Base-by-base conservation (phyloP, 2,113 vertebrate genomes). In the Xyliphius kryptos region DNA sequence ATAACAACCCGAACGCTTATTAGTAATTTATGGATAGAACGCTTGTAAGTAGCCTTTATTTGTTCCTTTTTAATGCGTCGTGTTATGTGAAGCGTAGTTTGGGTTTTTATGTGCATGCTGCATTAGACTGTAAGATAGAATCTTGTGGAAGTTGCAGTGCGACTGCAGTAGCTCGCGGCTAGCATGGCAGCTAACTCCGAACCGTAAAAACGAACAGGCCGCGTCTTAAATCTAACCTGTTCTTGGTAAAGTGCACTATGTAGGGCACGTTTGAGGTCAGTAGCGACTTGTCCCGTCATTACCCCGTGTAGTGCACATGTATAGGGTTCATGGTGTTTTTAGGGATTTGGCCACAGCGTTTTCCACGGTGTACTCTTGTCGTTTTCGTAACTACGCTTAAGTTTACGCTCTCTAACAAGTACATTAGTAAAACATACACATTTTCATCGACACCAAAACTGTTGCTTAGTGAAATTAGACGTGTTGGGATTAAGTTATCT, bases 1-100 rank as follows among this genome's bases (percentile, higher is more conserved):
- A 60, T 84, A 83, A 78, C 73, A 78, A 71, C 71, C 60, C 54
- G 69, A 61, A 55, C 73, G 81, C 80, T 17, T 62, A 46, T 63
- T 67, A 20, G 47, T 50, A 20, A 17, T 61, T 50, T 16, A 68
- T 62, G 68, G 70, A 65, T 72, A 73, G 56, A 54, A 9, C 32
- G 53, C 3, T 20, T 61, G 76, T 75, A 75, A 73, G 73, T 74
- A 4, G 20, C 32, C 4, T 32, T 2, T 32, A 6, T 32, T 32
- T 6, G 4, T 32, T 32, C 4, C 1, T 32, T 32, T 32, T 32
- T 32, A 32, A 32, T 2, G 26, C 26, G 26, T 32, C 26, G 26
- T 32, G 26, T 32, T 32, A 6, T 32, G 26, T 6, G 26, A 3
- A 32, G 1, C 26, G 26, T 32, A 3, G 26, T 32, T 32, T 32